A percentile compares a stretch with the other conserved stretches of the same genome.
phyloP scores from a whole-genome alignment of 2,888 invertebrate species.

The Polydrusus cervinus region DNA sequence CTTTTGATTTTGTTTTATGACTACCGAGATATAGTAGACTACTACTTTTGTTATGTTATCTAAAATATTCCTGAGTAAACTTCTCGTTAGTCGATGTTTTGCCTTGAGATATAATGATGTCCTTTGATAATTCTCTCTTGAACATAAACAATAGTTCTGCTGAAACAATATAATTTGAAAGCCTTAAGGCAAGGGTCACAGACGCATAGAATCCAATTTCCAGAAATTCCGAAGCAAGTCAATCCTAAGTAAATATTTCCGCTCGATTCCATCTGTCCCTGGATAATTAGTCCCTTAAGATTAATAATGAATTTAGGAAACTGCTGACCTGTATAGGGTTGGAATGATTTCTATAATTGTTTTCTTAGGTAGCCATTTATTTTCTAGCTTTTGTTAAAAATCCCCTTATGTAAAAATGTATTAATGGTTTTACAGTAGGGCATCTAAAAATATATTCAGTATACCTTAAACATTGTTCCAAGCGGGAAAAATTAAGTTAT shows the following conservation, averaged over 20 bases:
- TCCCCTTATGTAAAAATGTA: too few species aligned
- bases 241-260: slow-evolving; percentile 29
- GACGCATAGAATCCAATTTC: slow-evolving; percentile 24
- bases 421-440: too few species aligned
- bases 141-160: slow-evolving; percentile 17
- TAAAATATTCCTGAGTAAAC: too few species aligned
- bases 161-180: slow-evolving; percentile 22
- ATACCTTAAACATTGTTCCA: too few species aligned
- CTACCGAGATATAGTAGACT: neutral
- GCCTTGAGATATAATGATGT: neutral
- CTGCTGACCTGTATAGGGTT: slow-evolving; percentile 5
- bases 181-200: slow-evolving; percentile 21
- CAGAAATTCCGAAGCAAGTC: slow-evolving; percentile 9
- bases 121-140: slow-evolving; percentile 2
- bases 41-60: neutral
- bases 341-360: neutral
- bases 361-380: neutral
- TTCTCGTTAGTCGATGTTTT: neutral
- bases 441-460: too few species aligned
- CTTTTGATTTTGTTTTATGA: neutral
- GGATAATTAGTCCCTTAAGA: slow-evolving; percentile 22
- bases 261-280: slow-evolving; percentile 20
- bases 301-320: slow-evolving; percentile 18
- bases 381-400: too few species aligned
- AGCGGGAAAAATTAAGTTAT: too few species aligned